Percentiles rank a stretch among this genome's conserved stretches.
phyloP scores from a whole-genome alignment of 2,888 invertebrate genomes.

The Escarpia spicata region DNA sequence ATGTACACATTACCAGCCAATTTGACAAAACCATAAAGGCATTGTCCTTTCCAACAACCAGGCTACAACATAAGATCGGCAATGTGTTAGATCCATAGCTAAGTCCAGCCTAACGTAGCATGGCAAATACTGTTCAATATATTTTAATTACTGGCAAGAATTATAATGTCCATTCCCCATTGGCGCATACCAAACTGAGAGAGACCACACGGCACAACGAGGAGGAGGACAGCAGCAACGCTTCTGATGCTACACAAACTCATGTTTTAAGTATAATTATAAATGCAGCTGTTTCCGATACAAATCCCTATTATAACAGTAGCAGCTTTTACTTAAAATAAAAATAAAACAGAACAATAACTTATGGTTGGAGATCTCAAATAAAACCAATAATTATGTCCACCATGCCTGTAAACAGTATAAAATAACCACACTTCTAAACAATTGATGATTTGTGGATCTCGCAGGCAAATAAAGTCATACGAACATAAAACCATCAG shows the following conservation, averaged over 20 bases:
- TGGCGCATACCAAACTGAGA: too few species aligned
- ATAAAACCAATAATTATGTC: background rate
- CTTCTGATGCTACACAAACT: too few species aligned
- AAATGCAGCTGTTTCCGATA: background rate
- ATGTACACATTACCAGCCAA: too few species aligned
- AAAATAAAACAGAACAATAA: background rate
- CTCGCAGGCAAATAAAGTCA: background rate
- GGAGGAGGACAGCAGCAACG: too few species aligned
- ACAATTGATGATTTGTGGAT: background rate
- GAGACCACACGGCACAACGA: too few species aligned
- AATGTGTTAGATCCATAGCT: too few species aligned
- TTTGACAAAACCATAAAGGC: too few species aligned
- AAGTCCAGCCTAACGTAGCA: too few species aligned
- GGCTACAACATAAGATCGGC: too few species aligned
- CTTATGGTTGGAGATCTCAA: background rate
- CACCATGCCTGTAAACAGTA: background rate
- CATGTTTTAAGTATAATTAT: background rate
- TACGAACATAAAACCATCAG: background rate
- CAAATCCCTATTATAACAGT: background rate
- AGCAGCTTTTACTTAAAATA: background rate
- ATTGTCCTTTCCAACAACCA: too few species aligned
- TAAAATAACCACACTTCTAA: background rate
- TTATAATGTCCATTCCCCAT: too few species aligned
- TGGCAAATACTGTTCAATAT: background rate
- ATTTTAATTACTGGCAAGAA: background rate